Percentiles rank a stretch among this genome's conserved stretches.
Conservation (phyloP, 2,113 vertebrate genomes). For the Haemorhous mexicanus region DNA sequence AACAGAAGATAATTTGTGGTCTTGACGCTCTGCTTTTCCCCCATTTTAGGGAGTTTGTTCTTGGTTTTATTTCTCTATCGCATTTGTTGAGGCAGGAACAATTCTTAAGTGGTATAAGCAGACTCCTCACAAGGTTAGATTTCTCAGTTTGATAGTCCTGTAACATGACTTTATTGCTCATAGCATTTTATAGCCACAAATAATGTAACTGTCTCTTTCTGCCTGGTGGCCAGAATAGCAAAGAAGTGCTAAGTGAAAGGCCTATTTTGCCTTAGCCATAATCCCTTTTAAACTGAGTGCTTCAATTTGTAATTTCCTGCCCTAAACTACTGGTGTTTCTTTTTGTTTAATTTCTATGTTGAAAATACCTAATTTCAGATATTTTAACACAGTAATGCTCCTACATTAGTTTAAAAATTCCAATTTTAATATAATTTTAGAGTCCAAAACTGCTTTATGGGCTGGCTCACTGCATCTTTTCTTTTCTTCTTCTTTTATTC, state of each 20-base stretch:
- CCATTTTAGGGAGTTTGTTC: neutral
- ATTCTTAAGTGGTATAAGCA: neutral
- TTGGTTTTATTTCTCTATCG: neutral
- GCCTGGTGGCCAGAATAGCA: neutral
- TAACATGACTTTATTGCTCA: neutral
- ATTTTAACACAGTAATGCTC: neutral
- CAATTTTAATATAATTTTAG: neutral
- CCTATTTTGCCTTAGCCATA: neutral
- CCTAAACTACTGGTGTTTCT: neutral
- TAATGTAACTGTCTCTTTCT: neutral
- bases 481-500: neutral
- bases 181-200: neutral
- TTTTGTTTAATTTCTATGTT: neutral
- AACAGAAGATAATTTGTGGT: neutral
- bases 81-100: neutral
- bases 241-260: neutral
- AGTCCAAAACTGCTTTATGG: neutral
- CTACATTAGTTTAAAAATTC: neutral
- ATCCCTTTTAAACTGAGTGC: neutral
- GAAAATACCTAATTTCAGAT: neutral
- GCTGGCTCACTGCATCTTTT: neutral
- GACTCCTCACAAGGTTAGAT: neutral
- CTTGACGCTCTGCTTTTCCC: neutral
- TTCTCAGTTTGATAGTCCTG: neutral
- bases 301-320: conserved; percentile 21